phyloP scores from a whole-genome alignment of 2,797 vertebrate genomes.

The Anabas testudineus region DNA sequence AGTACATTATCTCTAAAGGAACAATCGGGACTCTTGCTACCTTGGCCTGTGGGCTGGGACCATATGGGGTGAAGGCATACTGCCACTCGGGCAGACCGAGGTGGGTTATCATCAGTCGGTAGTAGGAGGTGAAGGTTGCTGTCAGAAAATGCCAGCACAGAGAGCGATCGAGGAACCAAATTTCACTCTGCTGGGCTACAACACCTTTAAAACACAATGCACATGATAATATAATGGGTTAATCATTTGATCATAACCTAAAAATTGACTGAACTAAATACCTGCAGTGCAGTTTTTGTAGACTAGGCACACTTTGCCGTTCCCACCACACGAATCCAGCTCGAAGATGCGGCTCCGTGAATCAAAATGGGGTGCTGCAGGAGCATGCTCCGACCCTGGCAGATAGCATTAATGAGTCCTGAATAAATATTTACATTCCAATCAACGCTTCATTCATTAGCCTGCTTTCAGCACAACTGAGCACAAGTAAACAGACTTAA shows the following conservation, averaged over 20 bases:
- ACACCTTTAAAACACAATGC: constrained; percentile 75
- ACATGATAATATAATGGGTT: too few species aligned
- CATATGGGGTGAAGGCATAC: constrained; percentile 93
- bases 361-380: constrained; percentile 90
- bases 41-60: constrained; percentile 95
- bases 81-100: constrained; percentile 98
- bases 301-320: constrained; percentile 95
- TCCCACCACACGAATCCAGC: constrained; percentile 92
- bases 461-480: constrained; percentile 50
- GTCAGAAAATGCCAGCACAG: constrained; percentile 96
- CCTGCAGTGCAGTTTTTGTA: constrained; percentile 92
- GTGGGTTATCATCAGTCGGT: constrained; percentile 95
- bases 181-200: constrained; percentile 87
- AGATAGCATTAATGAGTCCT: constrained; percentile 39
- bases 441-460: constrained; percentile 55
- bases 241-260: too few species aligned
- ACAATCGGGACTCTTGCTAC: constrained; percentile 70
- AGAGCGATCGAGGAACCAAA: constrained; percentile 96
- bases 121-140: constrained; percentile 93
- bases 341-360: constrained; percentile 92
- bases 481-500: constrained; percentile 38
- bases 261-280: constrained; percentile 75
- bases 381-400: constrained; percentile 78
- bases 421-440: constrained; percentile 53
- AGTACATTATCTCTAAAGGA: neutral